A percentile compares a stretch with the other conserved stretches of the same genome.
phyloP scores from a whole-genome alignment of 2,888 invertebrate genomes.

The Nephrotoma appendiculata region DNA sequence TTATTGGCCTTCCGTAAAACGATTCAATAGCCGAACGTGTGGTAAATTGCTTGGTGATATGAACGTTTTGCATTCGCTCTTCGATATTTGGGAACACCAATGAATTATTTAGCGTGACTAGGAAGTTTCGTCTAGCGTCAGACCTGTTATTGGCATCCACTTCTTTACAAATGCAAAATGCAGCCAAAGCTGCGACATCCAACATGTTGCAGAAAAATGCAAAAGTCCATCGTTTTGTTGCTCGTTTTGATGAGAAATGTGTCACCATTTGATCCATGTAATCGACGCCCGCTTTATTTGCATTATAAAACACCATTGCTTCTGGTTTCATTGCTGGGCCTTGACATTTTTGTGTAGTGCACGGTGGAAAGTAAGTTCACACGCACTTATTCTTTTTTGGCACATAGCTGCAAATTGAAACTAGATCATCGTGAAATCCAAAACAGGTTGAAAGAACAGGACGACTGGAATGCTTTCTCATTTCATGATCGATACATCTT shows the following conservation, averaged over 20 bases:
- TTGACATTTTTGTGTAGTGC: too few species aligned
- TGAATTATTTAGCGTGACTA: neutral
- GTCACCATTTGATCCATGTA: slow-evolving; percentile 10
- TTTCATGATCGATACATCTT: too few species aligned
- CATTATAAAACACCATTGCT: slow-evolving; percentile 12
- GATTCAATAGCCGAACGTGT: neutral
- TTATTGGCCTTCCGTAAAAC: neutral
- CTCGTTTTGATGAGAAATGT: neutral
- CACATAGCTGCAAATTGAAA: too few species aligned
- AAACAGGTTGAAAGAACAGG: too few species aligned
- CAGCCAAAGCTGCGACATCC: too few species aligned
- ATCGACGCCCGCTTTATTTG: slow-evolving; percentile 11
- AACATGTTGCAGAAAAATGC: slow-evolving; percentile 12
- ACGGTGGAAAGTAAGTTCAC: too few species aligned
- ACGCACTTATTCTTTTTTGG: too few species aligned
- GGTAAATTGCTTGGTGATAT: too few species aligned
- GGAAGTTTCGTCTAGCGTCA: neutral
- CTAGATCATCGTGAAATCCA: too few species aligned
- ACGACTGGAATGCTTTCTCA: too few species aligned
- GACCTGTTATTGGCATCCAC: neutral
- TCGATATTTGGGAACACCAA: neutral
- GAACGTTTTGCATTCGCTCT: neutral
- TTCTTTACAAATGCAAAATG: too few species aligned
- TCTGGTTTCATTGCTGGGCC: slow-evolving; percentile 13
- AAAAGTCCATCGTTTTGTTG: neutral